phyloP scores from a whole-genome alignment of 2,797 vertebrate species.

The Parambassis ranga region DNA sequence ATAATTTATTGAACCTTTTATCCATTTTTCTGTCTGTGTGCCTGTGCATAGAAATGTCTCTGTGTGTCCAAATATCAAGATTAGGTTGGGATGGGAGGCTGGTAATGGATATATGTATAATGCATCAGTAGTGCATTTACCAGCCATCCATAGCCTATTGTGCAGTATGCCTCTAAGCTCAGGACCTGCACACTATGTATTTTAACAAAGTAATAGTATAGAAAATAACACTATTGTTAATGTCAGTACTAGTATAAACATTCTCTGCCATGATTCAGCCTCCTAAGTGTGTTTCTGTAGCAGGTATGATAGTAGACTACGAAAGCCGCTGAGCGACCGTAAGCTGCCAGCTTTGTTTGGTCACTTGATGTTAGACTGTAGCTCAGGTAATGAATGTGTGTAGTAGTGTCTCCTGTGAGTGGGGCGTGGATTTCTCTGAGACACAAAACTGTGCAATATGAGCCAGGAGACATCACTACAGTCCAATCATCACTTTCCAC shows the following conservation, averaged over 20 bases:
- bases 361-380: conserved; percentile 14
- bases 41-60: conserved; percentile 7
- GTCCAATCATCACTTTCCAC: background rate
- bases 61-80: conserved; percentile 26
- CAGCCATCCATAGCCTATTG: conserved; percentile 6
- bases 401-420: conserved; percentile 17
- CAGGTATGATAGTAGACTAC: background rate
- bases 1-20: conserved; percentile 58
- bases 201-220: too few species aligned
- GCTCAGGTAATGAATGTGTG: conserved; percentile 22
- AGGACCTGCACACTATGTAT: background rate
- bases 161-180: conserved; percentile 27
- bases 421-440: conserved; percentile 8
- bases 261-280: background rate
- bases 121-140: conserved; percentile 60
- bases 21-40: conserved; percentile 13
- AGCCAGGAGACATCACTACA: background rate
- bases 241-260: background rate
- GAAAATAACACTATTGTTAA: too few species aligned
- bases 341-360: conserved; percentile 25
- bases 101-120: conserved; percentile 73
- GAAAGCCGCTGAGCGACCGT: background rate
- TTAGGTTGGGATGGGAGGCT: conserved; percentile 12
- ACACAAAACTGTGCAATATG: background rate
- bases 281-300: background rate